A percentile compares a stretch with the other conserved stretches of the same genome.
These are phyloP conservation scores for Apoderus coryli DNA, from an alignment of 2,888 invertebrate species.

Conservation along the genomic window DNA sequence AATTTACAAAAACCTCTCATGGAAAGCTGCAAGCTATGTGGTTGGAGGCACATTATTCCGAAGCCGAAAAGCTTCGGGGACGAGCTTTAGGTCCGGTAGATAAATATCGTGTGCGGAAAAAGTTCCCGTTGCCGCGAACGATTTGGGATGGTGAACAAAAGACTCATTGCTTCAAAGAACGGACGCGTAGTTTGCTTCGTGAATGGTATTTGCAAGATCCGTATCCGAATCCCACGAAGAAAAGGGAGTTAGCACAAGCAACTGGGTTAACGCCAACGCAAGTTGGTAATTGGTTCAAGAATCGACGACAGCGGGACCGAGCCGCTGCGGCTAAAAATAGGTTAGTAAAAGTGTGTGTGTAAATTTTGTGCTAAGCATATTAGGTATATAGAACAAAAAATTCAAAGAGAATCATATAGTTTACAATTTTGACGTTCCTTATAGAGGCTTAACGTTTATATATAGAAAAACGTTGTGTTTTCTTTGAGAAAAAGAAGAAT, in stretches of 20 bases:
- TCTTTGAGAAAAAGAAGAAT: too few species aligned
- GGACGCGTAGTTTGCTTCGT: constrained; percentile 82
- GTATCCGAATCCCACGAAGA: constrained; percentile 91
- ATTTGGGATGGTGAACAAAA: constrained; percentile 96
- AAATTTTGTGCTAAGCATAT: too few species aligned
- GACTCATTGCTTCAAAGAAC: constrained; percentile 91
- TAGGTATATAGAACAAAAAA: too few species aligned
- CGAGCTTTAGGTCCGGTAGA: constrained; percentile 87
- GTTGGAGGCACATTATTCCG: constrained; percentile 88
- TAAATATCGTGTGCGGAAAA: constrained; percentile 85
- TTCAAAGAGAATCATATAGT: too few species aligned
- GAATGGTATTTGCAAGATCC: constrained; percentile 98
- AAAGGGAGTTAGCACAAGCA: constrained; percentile 77
- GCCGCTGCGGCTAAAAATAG: constrained; percentile 94
- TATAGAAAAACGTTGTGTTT: too few species aligned
- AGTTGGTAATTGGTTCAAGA: constrained; percentile 91
- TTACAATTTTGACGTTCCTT: too few species aligned
- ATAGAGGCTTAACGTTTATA: too few species aligned
- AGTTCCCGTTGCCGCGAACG: constrained; percentile 80
- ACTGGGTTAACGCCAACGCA: constrained; percentile 88
- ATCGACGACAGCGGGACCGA: constrained; percentile 72
- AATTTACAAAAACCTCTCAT: constrained; percentile 80
- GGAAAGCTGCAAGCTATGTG: constrained; percentile 83
- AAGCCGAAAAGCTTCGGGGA: constrained; percentile 80
- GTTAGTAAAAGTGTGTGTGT: too few species aligned